Percentiles rank a stretch among this genome's conserved stretches.
Conservation (phyloP, 2,113 vertebrate genomes). For the Corynorhinus townsendii region DNA sequence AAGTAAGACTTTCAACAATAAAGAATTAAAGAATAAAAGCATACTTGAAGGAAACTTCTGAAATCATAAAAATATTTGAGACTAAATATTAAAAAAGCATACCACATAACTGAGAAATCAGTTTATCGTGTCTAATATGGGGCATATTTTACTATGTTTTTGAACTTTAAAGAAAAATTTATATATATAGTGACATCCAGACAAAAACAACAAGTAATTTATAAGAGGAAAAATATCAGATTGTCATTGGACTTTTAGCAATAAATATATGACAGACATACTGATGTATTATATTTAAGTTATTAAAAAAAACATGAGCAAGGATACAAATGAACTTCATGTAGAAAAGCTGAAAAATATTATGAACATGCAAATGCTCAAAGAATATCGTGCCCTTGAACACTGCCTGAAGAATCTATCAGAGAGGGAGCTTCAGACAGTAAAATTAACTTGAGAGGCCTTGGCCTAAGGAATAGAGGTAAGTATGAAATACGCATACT, state of each 20-base stretch:
- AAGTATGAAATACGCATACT: not conserved
- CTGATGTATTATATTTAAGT: not conserved
- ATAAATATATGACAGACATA: not conserved
- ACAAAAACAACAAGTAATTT: not conserved
- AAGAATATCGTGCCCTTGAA: not conserved
- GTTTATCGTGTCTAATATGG: not conserved
- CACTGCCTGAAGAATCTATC: not conserved
- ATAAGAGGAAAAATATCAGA: not conserved
- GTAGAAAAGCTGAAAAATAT: not conserved
- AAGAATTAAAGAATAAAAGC: not conserved
- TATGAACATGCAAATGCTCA: not conserved
- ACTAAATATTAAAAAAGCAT: not conserved
- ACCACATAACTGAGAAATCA: not conserved
- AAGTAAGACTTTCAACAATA: no score
- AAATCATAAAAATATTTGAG: not conserved
- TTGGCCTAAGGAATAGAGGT: not conserved
- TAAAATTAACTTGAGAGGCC: not conserved
- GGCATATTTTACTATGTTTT: not conserved
- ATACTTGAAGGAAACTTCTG: not conserved
- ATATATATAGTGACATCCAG: not conserved
- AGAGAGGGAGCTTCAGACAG: not conserved
- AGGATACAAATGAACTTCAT: not conserved
- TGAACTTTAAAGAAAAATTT: not conserved
- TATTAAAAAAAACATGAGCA: not conserved
- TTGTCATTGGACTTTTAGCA: not conserved